These are phyloP conservation scores for Pseudomugil gertrudae DNA, from an alignment of 2,797 vertebrate genomes.

Conservation along the genomic window DNA sequence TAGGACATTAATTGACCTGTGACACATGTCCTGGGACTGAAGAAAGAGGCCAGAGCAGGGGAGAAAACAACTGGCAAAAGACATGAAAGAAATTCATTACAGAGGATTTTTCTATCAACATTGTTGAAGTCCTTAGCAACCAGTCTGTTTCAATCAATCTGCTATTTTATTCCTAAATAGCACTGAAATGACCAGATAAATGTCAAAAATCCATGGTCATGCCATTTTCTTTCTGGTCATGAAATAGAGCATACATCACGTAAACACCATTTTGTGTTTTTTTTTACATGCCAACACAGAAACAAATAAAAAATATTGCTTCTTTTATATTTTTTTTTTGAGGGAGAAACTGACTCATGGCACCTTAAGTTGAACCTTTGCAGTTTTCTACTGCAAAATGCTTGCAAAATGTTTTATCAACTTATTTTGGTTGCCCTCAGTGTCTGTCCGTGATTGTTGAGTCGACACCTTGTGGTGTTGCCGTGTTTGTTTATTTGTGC, in stretches of 20 bases:
- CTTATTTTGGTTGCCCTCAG: slow-evolving; percentile 62
- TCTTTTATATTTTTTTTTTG: slow-evolving; percentile 4
- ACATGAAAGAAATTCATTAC: not conserved
- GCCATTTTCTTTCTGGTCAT: slow-evolving; percentile 36
- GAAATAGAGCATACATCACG: slow-evolving; percentile 18
- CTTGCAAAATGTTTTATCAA: slow-evolving; percentile 84
- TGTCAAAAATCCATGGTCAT: slow-evolving; percentile 23
- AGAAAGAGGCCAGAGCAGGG: not conserved
- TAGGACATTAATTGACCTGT: not conserved
- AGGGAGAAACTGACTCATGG: slow-evolving; percentile 45
- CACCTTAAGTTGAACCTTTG: slow-evolving; percentile 70
- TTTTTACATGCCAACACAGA: slow-evolving; percentile 41
- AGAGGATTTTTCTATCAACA: not conserved
- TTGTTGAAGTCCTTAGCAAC: not conserved
- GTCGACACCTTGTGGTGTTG: slow-evolving; percentile 53
- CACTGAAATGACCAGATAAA: slow-evolving; percentile 6
- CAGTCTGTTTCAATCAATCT: not conserved
- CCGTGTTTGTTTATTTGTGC: slow-evolving; percentile 58
- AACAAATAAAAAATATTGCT: slow-evolving; percentile 16
- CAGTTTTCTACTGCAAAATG: slow-evolving; percentile 78
- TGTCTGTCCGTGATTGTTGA: slow-evolving; percentile 62
- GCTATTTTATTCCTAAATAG: not conserved
- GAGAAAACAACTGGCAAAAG: not conserved
- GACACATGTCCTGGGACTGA: not conserved
- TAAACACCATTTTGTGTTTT: slow-evolving; percentile 44